Conservation (phyloP, 2,797 vertebrate species). For the Lateolabrax maculatus region DNA sequence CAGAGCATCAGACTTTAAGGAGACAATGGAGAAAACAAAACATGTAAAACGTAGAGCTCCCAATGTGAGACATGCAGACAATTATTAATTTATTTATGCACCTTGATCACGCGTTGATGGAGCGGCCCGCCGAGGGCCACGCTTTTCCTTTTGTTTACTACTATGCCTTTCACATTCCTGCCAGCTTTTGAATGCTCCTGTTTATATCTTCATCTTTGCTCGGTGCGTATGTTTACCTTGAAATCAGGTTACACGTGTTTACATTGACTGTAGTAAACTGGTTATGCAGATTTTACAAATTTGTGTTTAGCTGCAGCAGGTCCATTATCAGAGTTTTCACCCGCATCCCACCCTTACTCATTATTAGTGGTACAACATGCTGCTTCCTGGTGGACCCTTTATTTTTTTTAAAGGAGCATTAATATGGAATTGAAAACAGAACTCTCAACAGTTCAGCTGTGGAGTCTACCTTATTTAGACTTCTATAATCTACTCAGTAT, state of each 20-base stretch:
- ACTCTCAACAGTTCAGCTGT: not conserved
- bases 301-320: not conserved
- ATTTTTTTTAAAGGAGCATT: not conserved
- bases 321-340: not conserved
- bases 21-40: conserved; percentile 24
- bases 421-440: not conserved
- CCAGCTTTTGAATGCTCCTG: not conserved
- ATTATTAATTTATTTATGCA: conserved; percentile 29
- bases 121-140: not conserved
- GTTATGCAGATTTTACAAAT: conserved; percentile 1
- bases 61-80: conserved; percentile 14
- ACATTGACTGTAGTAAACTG: not conserved
- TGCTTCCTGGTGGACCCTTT: not conserved
- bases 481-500: not conserved
- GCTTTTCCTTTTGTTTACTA: not conserved
- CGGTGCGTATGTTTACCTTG: not conserved
- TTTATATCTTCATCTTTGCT: not conserved
- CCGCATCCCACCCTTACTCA: not conserved
- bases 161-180: not conserved
- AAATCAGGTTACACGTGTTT: not conserved
- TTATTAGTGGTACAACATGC: not conserved
- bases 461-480: not conserved
- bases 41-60: conserved; percentile 16
- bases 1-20: conserved; percentile 25
- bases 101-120: conserved; percentile 15